phyloP scores from a whole-genome alignment of 2,888 invertebrate genomes.

The Melieria omissa region DNA sequence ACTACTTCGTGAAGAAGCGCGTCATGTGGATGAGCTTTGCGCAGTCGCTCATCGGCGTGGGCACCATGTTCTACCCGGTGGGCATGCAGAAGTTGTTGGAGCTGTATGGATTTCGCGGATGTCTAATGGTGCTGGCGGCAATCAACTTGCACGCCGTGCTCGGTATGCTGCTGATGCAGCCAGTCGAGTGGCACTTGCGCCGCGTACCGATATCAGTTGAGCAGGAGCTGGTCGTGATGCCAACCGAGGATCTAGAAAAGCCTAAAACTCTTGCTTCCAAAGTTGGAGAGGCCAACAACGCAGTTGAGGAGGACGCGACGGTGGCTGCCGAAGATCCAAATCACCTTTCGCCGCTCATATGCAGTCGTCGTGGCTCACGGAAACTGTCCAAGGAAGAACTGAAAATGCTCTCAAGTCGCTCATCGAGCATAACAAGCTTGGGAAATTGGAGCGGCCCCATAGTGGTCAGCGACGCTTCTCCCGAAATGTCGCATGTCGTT shows the following conservation, averaged over 20 bases:
- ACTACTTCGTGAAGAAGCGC: conserved; percentile 77
- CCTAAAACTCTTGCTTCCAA: neutral
- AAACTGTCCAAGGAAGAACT: conserved; percentile 44
- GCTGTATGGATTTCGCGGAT: conserved; percentile 78
- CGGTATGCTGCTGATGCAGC: conserved; percentile 79
- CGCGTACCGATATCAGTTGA: conserved; percentile 57
- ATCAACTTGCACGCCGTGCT: conserved; percentile 75
- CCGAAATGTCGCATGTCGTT: conserved; percentile 53
- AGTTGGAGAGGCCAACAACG: neutral
- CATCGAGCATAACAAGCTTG: conserved; percentile 63
- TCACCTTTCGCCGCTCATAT: conserved; percentile 40
- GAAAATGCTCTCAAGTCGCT: conserved; percentile 49
- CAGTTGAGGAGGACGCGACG: neutral
- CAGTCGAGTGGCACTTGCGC: conserved; percentile 78
- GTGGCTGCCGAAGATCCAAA: neutral
- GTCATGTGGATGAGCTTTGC: conserved; percentile 80
- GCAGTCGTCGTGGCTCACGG: conserved; percentile 36
- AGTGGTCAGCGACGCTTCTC: conserved; percentile 59
- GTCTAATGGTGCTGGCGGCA: conserved; percentile 74
- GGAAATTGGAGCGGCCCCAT: conserved; percentile 66
- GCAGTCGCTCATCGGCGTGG: conserved; percentile 77
- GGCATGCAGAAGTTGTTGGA: conserved; percentile 72
- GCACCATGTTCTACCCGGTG: conserved; percentile 76
- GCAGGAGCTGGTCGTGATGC: conserved; percentile 52
- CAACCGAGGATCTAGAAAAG: neutral